These are phyloP conservation scores for Eupeodes luniger DNA, from an alignment of 2,888 invertebrate species.

Conservation along the genomic window DNA sequence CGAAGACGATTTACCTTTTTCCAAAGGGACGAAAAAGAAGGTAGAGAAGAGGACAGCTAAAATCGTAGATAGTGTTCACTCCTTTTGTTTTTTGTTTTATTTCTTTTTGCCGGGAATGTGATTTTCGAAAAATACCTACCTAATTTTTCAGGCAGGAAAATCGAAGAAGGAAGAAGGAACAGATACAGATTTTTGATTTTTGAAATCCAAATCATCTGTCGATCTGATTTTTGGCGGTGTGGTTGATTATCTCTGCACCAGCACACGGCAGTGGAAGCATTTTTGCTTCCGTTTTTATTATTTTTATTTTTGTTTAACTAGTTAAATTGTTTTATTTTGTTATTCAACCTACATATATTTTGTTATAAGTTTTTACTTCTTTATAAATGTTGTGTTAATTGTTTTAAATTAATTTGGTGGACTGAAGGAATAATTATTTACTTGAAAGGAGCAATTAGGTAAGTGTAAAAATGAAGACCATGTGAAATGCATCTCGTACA, in stretches of 20 bases:
- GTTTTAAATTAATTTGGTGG: background rate
- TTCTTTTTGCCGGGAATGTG: slow-evolving; percentile 55
- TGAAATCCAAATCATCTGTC: slow-evolving; percentile 73
- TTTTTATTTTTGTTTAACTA: slow-evolving; percentile 30
- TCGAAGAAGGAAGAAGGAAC: slow-evolving; percentile 39
- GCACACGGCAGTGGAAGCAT: slow-evolving; percentile 32
- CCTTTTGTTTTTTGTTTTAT: slow-evolving; percentile 36
- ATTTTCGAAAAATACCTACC: slow-evolving; percentile 30
- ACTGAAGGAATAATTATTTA: background rate
- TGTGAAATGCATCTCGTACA: background rate
- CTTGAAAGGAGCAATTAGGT: background rate
- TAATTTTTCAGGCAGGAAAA: slow-evolving; percentile 28
- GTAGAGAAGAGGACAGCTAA: slow-evolving; percentile 34
- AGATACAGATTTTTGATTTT: slow-evolving; percentile 39
- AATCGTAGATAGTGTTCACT: slow-evolving; percentile 48
- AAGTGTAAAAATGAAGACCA: background rate
- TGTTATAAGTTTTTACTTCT: slow-evolving; percentile 32
- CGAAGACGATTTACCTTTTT: slow-evolving; percentile 15
- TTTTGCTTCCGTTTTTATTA: slow-evolving; percentile 45
- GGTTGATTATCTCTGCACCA: slow-evolving; percentile 40
- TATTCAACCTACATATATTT: slow-evolving; percentile 34
- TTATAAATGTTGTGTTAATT: slow-evolving; percentile 2
- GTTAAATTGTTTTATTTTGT: slow-evolving; percentile 37
- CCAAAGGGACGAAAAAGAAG: slow-evolving; percentile 28
- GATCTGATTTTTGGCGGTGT: slow-evolving; percentile 74